Evolutionary conservation across 2,113 vertebrate species (phyloP).

Genomic region (Proterorhinus semilunaris): DNA sequence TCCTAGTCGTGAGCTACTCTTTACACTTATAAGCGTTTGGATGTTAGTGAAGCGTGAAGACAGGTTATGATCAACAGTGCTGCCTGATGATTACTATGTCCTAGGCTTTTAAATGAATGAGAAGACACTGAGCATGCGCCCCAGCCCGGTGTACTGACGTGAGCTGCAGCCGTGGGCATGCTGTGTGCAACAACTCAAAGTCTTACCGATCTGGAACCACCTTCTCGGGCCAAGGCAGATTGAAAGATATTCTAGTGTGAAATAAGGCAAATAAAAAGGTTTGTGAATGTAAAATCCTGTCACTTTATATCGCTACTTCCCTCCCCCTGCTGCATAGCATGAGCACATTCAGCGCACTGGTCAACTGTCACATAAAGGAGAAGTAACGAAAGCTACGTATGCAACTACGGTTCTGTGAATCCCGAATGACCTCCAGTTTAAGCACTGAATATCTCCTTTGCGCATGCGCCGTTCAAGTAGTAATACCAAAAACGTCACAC

Average conservation of each 20-base stretch:
- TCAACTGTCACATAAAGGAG: too few species aligned
- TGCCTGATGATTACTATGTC: slow-evolving; percentile 2
- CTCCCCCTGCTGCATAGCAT: too few species aligned
- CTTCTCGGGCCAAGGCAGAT: slow-evolving; percentile 98
- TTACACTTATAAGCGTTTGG: slow-evolving; percentile 10
- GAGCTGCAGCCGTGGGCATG: slow-evolving; percentile 59
- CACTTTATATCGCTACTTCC: too few species aligned
- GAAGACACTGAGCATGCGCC: slow-evolving; percentile 54
- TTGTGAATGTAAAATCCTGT: slow-evolving; percentile 23
- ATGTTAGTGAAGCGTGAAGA: slow-evolving; percentile 67
- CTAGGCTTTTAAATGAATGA: slow-evolving; percentile 27
- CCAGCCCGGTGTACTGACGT: slow-evolving; percentile 19
- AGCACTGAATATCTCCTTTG: too few species aligned
- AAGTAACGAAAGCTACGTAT: too few species aligned
- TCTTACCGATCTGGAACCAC: slow-evolving; percentile 95
- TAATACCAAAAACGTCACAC: too few species aligned
- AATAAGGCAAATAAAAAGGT: slow-evolving; percentile 76
- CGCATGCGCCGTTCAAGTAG: too few species aligned
- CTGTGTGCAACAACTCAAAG: slow-evolving; percentile 59
- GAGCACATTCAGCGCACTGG: too few species aligned
- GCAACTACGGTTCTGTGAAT: too few species aligned
- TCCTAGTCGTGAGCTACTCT: slow-evolving; percentile 8
- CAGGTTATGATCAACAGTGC: not conserved
- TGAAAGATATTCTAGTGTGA: slow-evolving; percentile 96
- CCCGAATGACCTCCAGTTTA: too few species aligned